Evolutionary conservation across 2,113 vertebrate genomes (phyloP), one percentile per base, ranked within the genome.

Genomic region (Podiceps cristatus): DNA sequence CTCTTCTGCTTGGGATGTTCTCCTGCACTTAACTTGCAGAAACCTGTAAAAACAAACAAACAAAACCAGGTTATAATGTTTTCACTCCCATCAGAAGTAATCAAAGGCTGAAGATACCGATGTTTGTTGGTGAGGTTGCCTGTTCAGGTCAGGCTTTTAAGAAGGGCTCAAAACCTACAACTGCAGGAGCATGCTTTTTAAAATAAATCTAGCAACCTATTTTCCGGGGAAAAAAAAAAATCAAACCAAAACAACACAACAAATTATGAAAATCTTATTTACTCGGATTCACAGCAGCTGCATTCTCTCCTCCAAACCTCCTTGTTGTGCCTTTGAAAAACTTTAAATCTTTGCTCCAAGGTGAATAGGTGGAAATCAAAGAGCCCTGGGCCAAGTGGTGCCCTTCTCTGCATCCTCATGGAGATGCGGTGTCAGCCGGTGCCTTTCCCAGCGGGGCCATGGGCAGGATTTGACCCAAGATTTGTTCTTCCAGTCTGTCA

Each of bases 381-480:
- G 75, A 45, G 35, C 42, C 22, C 42, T 17, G 37, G 27, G 35
- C 20, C 24, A 68, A 58, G 15, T 31, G 40, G 23, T 72, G 42
- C 25, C 60, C 40, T 72, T 25, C 33, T 84, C 27, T 55, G 23
- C 31, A 31, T 45, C 49, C 49, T 40, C 6, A 1, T 76, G 66
- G 35, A 56, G 44, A 33, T 53, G 5, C 1, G 0, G 10, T 49
- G 33, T 75, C 40, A 85, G 16, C 18, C 50, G 0, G 6, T 58
- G 19, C 28, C 47, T 62, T 94, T 22, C 79, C 56, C 2, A 2
- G 13, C 3, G 5, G 25, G 8, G 3, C 0, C 18, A 2, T 5
- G 27, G 49, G 50, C 13, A 88, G 84, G 81, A 40, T 85, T 78
- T 79, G 62, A 18, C 31, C 33, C 40, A 17, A 28, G 50, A 28